These are phyloP conservation scores for Brachionus plicatilis DNA, from an alignment of 1,140 invertebrate genomes.

Conservation along the genomic window DNA sequence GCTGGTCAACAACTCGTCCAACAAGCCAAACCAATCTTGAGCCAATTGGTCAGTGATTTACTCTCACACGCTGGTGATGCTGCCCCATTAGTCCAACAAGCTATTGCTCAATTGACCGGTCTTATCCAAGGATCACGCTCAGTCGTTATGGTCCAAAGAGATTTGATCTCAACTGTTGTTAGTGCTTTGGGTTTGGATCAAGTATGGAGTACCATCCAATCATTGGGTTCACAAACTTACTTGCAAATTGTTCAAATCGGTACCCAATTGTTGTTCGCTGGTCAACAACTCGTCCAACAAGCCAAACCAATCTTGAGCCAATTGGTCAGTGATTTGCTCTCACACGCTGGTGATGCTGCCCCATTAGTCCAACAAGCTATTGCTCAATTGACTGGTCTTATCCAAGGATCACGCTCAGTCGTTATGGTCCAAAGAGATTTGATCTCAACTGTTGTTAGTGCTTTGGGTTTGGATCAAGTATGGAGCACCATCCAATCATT, in stretches of 20 bases:
- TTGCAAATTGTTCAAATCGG: too few relatives aligned
- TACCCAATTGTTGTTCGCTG: slow-evolving; percentile 11
- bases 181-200: too few relatives aligned
- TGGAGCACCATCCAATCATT: too few relatives aligned
- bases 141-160: too few relatives aligned
- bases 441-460: too few relatives aligned
- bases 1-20: slow-evolving; percentile 9
- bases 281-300: background rate
- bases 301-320: slow-evolving; percentile 4
- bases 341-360: slow-evolving; percentile 2
- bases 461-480: too few relatives aligned
- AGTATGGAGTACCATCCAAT: too few relatives aligned
- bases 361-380: background rate
- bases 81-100: background rate
- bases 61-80: slow-evolving; percentile 11
- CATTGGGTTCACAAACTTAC: too few relatives aligned
- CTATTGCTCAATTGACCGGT: background rate
- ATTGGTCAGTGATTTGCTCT: background rate
- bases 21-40: slow-evolving; percentile 27
- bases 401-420: background rate
- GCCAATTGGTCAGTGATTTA: slow-evolving; percentile 6
- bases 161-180: too few relatives aligned
- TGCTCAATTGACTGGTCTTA: background rate
- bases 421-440: background rate
- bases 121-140: background rate